Base-by-base conservation (phyloP, 2,113 vertebrate species). In the Bagarius yarrelli region DNA sequence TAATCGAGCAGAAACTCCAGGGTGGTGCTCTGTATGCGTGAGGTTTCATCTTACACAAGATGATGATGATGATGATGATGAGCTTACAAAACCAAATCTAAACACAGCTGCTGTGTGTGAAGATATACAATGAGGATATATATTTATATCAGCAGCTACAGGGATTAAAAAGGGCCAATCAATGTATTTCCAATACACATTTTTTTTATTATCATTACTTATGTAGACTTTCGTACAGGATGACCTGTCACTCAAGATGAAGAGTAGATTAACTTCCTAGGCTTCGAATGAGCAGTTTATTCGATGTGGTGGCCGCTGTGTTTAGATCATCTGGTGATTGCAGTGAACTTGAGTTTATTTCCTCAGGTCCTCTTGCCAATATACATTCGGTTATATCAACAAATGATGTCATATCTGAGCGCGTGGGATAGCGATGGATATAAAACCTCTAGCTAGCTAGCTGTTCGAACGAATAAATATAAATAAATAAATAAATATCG, bases 181-280 rank as follows among this genome's bases (percentile, higher is more conserved):
- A 27, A 25, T 13, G 12, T 9, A 8, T 32, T 40, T 14, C 60
- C 18, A 25, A 13, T 55, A 84, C 89, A 70, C 9, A 34, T 27
- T 25, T 40, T 23, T 11, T 66, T 32, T 8, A 40, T n/a, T 18
- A 36, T 47, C 34, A 23, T 16, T 63, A 16, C 14, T 32, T 63
- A 40, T 40, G 36, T 16, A 2, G 1, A 5, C 13, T 6, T 30
- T 18, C 16, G 15, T 34, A 8, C 18, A 64, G 8, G 6, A 5
- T 34, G 16, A 64, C 16, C 9, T 1, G 0, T 64, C 2, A 16
- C 5, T 8, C 16, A 19, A 64, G 27, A 23, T 6, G 11, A 61
- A 6, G 30, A 19, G 36, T 67, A 5, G 1, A 50, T 50, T 25
- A 1, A 4, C 64, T 67, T 47, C 64, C 1, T 14, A 61, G 25